Evolutionary conservation across 2,888 invertebrate genomes (phyloP).

Genomic region (Resseliella maxima): DNA sequence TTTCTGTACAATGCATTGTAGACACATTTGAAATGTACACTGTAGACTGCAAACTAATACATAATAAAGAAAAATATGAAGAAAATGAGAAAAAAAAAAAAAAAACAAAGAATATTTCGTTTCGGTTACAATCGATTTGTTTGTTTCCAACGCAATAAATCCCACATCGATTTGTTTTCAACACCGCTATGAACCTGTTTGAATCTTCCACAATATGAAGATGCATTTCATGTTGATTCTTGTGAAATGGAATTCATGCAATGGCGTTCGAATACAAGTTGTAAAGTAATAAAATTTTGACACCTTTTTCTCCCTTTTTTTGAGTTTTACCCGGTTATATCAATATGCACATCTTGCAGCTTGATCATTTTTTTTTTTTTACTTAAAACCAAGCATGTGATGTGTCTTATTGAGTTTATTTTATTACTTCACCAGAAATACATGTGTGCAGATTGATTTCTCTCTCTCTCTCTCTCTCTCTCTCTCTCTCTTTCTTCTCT

Average conservation of each 20-base stretch:
- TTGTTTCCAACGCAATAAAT: background rate
- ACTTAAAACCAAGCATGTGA: background rate
- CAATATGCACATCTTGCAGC: no score
- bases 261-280: background rate
- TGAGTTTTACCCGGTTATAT: no score
- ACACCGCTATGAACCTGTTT: background rate
- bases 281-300: conserved; percentile 49
- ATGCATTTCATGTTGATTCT: no score
- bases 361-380: background rate
- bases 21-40: background rate
- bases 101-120: background rate
- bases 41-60: no score
- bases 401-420: background rate
- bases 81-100: no score
- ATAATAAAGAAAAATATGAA: no score
- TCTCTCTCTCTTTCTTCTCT: background rate
- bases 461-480: background rate
- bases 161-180: background rate
- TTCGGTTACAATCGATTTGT: background rate
- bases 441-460: background rate
- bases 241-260: background rate
- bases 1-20: background rate
- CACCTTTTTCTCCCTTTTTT: background rate
- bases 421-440: background rate
- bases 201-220: no score